Evolutionary conservation across 2,113 vertebrate species (phyloP).

Genomic region (Ptyas mucosa): DNA sequence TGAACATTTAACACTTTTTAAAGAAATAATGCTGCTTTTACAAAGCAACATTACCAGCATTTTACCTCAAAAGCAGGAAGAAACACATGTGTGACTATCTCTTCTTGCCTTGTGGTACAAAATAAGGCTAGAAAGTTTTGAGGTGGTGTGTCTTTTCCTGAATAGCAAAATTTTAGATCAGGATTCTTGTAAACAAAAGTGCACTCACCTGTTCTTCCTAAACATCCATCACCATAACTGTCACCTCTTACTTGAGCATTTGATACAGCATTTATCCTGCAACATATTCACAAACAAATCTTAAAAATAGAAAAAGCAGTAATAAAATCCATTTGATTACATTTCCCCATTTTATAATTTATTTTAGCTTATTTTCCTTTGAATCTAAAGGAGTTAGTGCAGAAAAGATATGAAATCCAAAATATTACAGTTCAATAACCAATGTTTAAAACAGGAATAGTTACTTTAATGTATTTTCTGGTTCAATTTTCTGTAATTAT

Average conservation of each 20-base stretch:
- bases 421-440: not conserved
- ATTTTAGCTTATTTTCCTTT: not conserved
- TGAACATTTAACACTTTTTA: not conserved
- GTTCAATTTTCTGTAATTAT: not conserved
- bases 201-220: conserved; percentile 83
- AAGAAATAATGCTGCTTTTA: not conserved
- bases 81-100: not conserved
- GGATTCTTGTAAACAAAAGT: not conserved
- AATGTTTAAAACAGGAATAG: not conserved
- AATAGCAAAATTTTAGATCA: not conserved
- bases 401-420: not conserved
- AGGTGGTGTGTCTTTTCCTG: not conserved
- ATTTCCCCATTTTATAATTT: not conserved
- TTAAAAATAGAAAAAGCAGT: not conserved
- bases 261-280: conserved; percentile 92
- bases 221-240: conserved; percentile 84
- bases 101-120: not conserved
- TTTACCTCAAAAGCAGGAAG: not conserved
- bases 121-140: not conserved
- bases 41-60: not conserved
- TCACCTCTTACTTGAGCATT: conserved; percentile 92
- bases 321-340: not conserved
- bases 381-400: not conserved
- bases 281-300: not conserved
- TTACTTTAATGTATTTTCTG: not conserved